Evolutionary conservation across 2,888 invertebrate genomes (phyloP).

Genomic region (Itoplectis maculator): DNA sequence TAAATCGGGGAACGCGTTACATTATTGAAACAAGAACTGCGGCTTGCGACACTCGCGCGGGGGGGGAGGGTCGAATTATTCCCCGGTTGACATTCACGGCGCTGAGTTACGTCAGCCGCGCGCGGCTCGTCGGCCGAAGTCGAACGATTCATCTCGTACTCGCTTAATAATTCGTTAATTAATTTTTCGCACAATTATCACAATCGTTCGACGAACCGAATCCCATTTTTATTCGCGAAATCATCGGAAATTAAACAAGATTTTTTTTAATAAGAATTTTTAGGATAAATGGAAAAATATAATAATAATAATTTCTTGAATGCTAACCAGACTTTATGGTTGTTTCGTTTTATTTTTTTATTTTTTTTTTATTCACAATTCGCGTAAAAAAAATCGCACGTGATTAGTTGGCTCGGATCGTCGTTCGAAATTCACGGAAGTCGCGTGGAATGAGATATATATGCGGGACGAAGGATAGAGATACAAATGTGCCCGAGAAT

Average conservation of each 20-base stretch:
- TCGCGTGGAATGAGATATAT: neutral
- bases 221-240: no score
- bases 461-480: constrained; percentile 2
- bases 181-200: neutral
- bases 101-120: neutral
- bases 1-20: neutral
- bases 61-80: neutral
- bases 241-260: no score
- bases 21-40: constrained; percentile 19
- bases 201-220: no score
- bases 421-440: neutral
- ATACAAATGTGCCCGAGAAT: neutral
- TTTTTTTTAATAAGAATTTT: no score
- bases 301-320: neutral
- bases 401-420: neutral
- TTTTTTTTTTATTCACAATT: no score
- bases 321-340: no score
- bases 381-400: neutral
- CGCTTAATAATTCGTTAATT: neutral
- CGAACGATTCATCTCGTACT: neutral
- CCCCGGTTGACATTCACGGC: neutral
- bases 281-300: neutral
- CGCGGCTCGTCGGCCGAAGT: neutral
- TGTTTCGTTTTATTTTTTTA: no score
- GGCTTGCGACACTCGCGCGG: neutral